These are phyloP conservation scores for human (Homo sapiens) DNA, from an alignment of 2,113 vertebrate species.

Conservation along the genomic window DNA sequence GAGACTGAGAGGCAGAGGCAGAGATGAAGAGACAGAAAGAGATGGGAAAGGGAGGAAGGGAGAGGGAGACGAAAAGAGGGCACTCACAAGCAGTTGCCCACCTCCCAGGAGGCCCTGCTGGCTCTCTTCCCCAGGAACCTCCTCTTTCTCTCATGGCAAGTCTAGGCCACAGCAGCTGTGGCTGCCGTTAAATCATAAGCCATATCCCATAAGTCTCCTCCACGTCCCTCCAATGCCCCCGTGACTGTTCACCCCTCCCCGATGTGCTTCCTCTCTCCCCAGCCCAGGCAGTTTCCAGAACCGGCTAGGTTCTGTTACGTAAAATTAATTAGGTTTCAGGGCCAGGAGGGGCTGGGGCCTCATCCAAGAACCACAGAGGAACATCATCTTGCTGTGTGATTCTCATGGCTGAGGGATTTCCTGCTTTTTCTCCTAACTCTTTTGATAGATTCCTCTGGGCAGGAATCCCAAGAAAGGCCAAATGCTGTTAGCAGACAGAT, in stretches of 20 bases:
- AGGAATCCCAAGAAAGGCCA: background rate
- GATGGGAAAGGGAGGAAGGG: no score
- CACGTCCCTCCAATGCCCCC: fast-evolving
- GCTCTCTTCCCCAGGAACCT: background rate
- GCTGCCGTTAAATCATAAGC: background rate
- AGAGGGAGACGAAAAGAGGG: background rate
- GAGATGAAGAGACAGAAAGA: no score
- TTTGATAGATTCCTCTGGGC: background rate
- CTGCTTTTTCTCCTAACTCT: background rate
- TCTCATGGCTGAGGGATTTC: background rate
- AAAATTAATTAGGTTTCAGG: background rate
- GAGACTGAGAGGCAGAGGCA: no score
- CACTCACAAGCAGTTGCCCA: fast-evolving
- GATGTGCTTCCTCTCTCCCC: background rate
- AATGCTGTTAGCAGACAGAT: background rate
- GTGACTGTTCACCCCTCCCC: background rate
- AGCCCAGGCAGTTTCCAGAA: background rate
- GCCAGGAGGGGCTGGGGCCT: background rate
- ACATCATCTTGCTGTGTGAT: background rate
- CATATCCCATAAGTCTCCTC: no score
- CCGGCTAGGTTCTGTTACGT: background rate
- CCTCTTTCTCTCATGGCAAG: background rate
- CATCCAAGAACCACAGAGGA: no score
- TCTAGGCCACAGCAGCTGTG: background rate
- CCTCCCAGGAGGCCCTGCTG: fast-evolving